Evolutionary conservation across 2,888 invertebrate species (phyloP).

Genomic region (Camptogramma bilineatum): DNA sequence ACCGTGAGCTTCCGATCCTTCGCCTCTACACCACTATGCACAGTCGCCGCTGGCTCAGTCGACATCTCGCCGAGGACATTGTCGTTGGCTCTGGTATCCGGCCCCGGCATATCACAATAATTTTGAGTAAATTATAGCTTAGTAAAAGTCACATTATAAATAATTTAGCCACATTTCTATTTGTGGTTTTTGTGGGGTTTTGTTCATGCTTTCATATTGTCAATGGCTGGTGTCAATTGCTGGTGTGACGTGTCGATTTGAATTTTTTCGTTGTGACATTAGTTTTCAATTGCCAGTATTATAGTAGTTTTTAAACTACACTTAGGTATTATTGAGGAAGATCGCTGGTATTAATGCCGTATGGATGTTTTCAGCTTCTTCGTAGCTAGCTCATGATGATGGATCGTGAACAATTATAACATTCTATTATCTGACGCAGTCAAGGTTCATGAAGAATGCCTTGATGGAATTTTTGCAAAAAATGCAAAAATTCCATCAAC

Average conservation of each 20-base stretch:
- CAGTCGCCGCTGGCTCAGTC: conserved; percentile 76
- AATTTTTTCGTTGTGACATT: conserved; percentile 53
- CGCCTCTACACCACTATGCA: conserved; percentile 74
- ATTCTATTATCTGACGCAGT: too few relatives aligned
- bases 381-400: too few relatives aligned
- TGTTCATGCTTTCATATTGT: conserved; percentile 74
- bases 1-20: conserved; percentile 86
- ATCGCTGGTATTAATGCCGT: too few relatives aligned
- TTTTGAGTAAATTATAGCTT: conserved; percentile 62
- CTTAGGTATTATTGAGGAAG: too few relatives aligned
- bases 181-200: conserved; percentile 66
- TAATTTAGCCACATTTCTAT: conserved; percentile 72
- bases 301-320: conserved; percentile 27
- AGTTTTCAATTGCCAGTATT: conserved; percentile 45
- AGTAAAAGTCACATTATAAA: conserved; percentile 73
- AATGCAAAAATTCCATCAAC: too few relatives aligned
- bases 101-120: conserved; percentile 83
- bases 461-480: too few relatives aligned
- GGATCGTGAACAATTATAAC: too few relatives aligned
- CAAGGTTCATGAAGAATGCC: too few relatives aligned
- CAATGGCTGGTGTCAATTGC: conserved; percentile 51
- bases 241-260: conserved; percentile 57
- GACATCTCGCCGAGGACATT: conserved; percentile 82
- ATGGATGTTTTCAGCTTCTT: too few relatives aligned
- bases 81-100: conserved; percentile 80